phyloP scores from a whole-genome alignment of 1,140 invertebrate species.

The Bradynema listronoti region DNA sequence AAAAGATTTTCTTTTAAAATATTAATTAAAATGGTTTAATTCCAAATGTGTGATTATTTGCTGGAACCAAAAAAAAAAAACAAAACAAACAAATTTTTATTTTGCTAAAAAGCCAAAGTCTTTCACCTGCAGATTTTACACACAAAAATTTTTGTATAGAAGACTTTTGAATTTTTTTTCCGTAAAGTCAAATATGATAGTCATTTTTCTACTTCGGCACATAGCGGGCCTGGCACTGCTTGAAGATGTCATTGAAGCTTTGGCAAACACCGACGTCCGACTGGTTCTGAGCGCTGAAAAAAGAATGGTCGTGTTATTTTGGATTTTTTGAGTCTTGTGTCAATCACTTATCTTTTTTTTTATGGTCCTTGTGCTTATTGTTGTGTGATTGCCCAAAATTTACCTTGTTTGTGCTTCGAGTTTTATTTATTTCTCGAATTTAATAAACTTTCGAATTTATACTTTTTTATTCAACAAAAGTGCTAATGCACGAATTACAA shows the following conservation, averaged over 20 bases:
- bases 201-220: not conserved
- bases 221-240: constrained; percentile 42
- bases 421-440: not conserved
- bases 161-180: no score
- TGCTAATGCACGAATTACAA: no score
- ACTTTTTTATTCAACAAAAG: not conserved
- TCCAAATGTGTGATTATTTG: no score
- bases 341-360: not conserved
- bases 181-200: no score
- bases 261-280: constrained; percentile 32
- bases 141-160: no score
- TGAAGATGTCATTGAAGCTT: constrained; percentile 44
- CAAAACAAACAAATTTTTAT: no score
- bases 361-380: not conserved
- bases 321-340: not conserved
- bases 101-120: no score
- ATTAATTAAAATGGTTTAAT: no score
- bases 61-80: no score
- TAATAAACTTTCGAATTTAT: not conserved
- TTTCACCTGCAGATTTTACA: no score
- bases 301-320: not conserved
- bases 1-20: no score
- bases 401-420: not conserved
- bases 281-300: constrained; percentile 37
- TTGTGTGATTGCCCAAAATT: not conserved